A percentile compares a stretch with the other conserved stretches of the same genome.
Conservation (phyloP, 2,888 invertebrate species). For the Keiferia lycopersicella region DNA sequence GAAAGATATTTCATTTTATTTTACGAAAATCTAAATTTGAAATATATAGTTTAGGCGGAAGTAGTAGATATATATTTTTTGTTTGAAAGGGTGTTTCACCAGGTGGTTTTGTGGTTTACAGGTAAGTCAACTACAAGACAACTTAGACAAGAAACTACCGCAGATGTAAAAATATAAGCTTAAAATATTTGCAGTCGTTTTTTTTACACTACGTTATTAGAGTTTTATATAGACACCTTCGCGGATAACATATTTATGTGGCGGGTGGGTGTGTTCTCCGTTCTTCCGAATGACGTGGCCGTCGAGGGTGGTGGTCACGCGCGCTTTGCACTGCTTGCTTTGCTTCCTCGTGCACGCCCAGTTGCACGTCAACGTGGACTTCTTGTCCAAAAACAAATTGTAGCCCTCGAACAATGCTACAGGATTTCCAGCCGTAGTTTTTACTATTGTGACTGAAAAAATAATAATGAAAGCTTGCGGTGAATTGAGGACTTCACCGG, state of each 20-base stretch:
- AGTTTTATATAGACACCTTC: slow-evolving; percentile 29
- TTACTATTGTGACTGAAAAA: neutral
- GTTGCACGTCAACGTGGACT: neutral
- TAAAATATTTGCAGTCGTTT: too few species aligned
- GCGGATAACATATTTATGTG: slow-evolving; percentile 31
- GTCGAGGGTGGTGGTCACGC: slow-evolving; percentile 20
- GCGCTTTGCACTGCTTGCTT: slow-evolving; percentile 26
- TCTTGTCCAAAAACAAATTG: neutral
- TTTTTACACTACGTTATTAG: too few species aligned
- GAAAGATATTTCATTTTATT: too few species aligned
- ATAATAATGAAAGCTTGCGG: too few species aligned
- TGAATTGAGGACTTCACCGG: too few species aligned
- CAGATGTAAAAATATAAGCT: neutral
- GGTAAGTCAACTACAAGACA: too few species aligned
- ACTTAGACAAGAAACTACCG: too few species aligned
- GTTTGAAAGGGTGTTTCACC: too few species aligned
- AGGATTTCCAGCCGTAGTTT: neutral
- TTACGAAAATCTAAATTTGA: too few species aligned
- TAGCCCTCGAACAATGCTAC: neutral
- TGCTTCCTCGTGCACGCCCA: neutral
- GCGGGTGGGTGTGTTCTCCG: slow-evolving; percentile 35
- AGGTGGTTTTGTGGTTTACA: too few species aligned
- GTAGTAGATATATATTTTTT: too few species aligned
- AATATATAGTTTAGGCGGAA: too few species aligned
- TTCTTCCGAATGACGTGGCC: slow-evolving; percentile 26